Percentiles rank a stretch among this genome's conserved stretches.
These are phyloP conservation scores for Enteromius mattozi DNA, from an alignment of 2,797 vertebrate genomes.

Conservation along the genomic window DNA sequence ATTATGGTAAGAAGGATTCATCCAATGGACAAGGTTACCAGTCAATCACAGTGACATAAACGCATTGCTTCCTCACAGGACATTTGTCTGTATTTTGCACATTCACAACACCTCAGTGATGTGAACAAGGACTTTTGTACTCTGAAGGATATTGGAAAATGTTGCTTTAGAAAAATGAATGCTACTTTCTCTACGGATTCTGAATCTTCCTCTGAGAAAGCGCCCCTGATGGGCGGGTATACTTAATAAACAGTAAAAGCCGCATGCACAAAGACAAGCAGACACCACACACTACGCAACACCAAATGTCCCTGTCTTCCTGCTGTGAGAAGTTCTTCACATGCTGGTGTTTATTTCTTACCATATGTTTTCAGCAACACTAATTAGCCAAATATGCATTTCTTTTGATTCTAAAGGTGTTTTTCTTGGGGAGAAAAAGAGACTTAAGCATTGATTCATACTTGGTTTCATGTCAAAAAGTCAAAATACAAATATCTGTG, in stretches of 20 bases:
- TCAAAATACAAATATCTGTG: not conserved
- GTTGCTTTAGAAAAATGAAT: not conserved
- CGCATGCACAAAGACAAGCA: conserved; percentile 27
- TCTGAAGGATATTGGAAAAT: not conserved
- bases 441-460: not conserved
- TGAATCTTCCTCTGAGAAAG: conserved; percentile 4
- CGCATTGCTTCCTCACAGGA: not conserved
- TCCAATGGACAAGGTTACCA: not conserved
- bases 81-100: not conserved
- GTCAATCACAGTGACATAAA: not conserved
- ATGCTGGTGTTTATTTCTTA: conserved; percentile 55
- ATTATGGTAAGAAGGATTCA: not conserved
- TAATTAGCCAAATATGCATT: conserved; percentile 30
- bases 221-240: conserved; percentile 1
- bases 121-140: not conserved
- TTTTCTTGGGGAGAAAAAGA: not conserved
- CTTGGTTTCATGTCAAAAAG: not conserved
- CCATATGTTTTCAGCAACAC: conserved; percentile 52
- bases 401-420: conserved; percentile 27
- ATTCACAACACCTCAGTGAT: not conserved
- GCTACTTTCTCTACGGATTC: not conserved
- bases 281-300: conserved; percentile 24
- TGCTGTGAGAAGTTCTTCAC: conserved; percentile 46
- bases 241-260: conserved; percentile 12
- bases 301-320: conserved; percentile 23